Base-by-base conservation (phyloP, 2,113 vertebrate genomes). In the Eupsittula cactorum region DNA sequence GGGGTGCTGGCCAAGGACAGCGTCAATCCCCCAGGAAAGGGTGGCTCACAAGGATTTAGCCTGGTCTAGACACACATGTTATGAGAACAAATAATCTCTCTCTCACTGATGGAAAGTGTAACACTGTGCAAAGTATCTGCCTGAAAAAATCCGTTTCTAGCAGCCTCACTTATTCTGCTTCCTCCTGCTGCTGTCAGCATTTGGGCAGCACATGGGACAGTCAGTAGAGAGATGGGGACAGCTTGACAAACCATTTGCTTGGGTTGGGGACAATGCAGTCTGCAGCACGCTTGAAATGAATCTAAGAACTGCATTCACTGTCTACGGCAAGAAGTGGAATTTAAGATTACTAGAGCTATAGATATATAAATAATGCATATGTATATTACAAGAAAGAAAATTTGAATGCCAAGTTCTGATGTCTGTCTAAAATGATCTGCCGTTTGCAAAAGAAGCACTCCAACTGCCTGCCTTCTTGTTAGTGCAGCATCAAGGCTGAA, bases 351-450 rank as follows among this genome's bases (percentile, higher is more conserved):
- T 28, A 63, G 49, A 49, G 20, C 33, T 33, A 71, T 2, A 17
- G 53, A 25, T 31, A 77, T 69, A 78, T 19, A 84, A 60, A 74
- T 29, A 65, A 77, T 6, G 20, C 28, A 24, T 10, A 25, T 20
- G 13, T 46, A 33, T 35, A 33, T 23, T 74, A 14, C 2, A 33
- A 76, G 59, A 31, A 62, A 39, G n/a, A 37, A 85, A 69, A 75
- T 29, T 74, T 2, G 3, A 79, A 11, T 68, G 85, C 27, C 52
- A 50, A 4, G 41, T 53, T 8, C 10, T 20, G 44, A 46, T 55
- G 25, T 67, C 69, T 85, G 67, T 59, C 89, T 87, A 46, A 76
- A 86, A 79, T 63, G 37, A 82, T 92, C 69, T 81, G 57, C 39
- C 1, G 1, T 65, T 82, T 60, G 60, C 81, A 69, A 42, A 73